Conservation (phyloP, 1,140 invertebrate species). For the Heliconius hewitsoni region DNA sequence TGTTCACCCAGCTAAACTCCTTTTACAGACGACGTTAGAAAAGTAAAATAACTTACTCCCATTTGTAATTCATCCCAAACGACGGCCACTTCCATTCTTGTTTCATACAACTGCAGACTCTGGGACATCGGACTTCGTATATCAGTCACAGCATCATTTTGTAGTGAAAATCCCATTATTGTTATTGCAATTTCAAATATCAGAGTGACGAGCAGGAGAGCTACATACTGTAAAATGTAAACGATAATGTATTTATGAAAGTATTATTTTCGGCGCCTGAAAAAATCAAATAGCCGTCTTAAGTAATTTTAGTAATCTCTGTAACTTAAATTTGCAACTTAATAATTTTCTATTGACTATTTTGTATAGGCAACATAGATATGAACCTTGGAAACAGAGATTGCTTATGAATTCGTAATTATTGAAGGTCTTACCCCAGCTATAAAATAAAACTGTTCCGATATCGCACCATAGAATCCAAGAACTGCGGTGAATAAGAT, state of each 20-base stretch:
- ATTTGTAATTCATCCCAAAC: conserved; percentile 70
- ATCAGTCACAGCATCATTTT: conserved; percentile 78
- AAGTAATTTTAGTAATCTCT: no score
- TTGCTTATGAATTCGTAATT: no score
- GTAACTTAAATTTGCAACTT: no score
- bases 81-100: conserved; percentile 45
- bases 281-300: neutral
- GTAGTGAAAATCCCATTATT: conserved; percentile 87
- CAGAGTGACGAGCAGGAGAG: conserved; percentile 87
- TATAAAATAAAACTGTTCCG: conserved; percentile 91
- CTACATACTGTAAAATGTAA: conserved; percentile 84
- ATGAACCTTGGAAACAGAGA: no score
- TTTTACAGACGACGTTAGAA: no score
- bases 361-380: no score
- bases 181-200: conserved; percentile 89
- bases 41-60: conserved; percentile 46
- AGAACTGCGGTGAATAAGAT: conserved; percentile 88
- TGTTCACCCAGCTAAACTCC: no score
- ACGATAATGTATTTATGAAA: neutral
- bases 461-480: conserved; percentile 91
- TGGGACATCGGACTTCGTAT: conserved; percentile 73
- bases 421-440: conserved; percentile 83
- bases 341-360: no score
- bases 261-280: neutral
- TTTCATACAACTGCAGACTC: conserved; percentile 78